These are phyloP conservation scores for Cryptophagus acutangulus DNA, from an alignment of 2,888 invertebrate genomes.

Conservation along the genomic window DNA sequence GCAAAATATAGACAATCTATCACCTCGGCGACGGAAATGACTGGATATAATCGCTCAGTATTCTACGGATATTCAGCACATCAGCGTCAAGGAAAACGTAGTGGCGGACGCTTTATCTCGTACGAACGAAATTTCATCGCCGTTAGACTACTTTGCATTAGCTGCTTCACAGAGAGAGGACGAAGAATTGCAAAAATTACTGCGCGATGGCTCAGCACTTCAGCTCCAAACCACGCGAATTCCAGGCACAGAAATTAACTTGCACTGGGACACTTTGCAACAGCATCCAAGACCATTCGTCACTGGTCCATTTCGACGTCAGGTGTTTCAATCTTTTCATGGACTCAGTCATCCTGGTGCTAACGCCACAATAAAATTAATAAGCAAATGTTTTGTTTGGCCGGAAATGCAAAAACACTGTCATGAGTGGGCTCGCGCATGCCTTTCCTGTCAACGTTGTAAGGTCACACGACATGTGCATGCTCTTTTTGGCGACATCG, in stretches of 20 bases:
- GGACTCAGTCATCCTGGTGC: slow-evolving; percentile 31
- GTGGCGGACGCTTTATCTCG: no score
- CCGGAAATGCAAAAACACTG: slow-evolving; percentile 12
- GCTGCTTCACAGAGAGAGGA: background rate
- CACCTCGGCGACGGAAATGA: slow-evolving; percentile 32
- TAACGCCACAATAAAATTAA: slow-evolving; percentile 26
- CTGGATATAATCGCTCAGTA: slow-evolving; percentile 33
- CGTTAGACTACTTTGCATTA: no score
- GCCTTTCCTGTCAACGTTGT: background rate
- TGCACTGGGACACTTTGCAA: background rate
- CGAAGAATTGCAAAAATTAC: background rate
- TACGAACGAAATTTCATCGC: no score
- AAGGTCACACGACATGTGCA: background rate
- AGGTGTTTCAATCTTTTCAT: slow-evolving; percentile 19
- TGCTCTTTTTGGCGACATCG: background rate
- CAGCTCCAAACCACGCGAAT: background rate
- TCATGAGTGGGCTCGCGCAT: slow-evolving; percentile 32
- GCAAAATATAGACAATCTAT: background rate
- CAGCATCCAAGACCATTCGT: background rate
- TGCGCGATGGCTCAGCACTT: background rate
- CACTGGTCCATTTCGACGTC: background rate
- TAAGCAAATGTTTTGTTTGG: slow-evolving; percentile 32
- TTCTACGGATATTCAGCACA: slow-evolving; percentile 35
- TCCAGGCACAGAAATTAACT: background rate
- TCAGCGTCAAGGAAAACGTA: slow-evolving; percentile 36